A percentile compares a stretch with the other conserved stretches of the same genome.
phyloP scores from a whole-genome alignment of 2,888 invertebrate species.

The Pterostichus madidus region DNA sequence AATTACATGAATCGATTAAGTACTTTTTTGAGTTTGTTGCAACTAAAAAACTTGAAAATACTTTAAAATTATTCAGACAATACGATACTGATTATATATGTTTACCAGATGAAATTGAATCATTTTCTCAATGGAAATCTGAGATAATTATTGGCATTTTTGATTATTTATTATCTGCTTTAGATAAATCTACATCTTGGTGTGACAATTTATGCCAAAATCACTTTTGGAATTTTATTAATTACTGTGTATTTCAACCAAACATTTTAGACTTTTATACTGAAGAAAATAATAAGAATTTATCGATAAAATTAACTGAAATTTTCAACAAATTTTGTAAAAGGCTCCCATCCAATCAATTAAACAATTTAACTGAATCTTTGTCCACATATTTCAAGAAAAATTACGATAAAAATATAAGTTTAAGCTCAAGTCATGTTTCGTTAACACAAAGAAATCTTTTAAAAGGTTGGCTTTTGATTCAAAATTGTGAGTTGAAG shows the following conservation, averaged over 20 bases:
- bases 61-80: constrained; percentile 68
- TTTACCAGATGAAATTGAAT: constrained; percentile 70
- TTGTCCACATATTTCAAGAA: constrained; percentile 68
- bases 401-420: constrained; percentile 68
- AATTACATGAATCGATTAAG: constrained; percentile 69
- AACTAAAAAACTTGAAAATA: constrained; percentile 67
- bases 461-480: constrained; percentile 71
- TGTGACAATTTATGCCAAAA: constrained; percentile 68
- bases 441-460: constrained; percentile 71
- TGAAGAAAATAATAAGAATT: constrained; percentile 27
- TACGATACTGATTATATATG: constrained; percentile 52
- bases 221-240: constrained; percentile 70
- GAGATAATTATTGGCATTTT: constrained; percentile 51
- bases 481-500: constrained; percentile 68
- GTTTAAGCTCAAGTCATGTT: constrained; percentile 70
- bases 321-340: constrained; percentile 67
- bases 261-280: constrained; percentile 69
- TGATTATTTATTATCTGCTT: constrained; percentile 57
- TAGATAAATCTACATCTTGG: constrained; percentile 51
- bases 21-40: constrained; percentile 70
- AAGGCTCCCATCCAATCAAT: constrained; percentile 68
- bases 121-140: constrained; percentile 66
- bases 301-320: constrained; percentile 45
- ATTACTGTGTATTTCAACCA: constrained; percentile 70
- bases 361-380: constrained; percentile 59